Evolutionary conservation across 2,888 invertebrate species (phyloP), one percentile per base, ranked within the genome.

Genomic region (Sturmia bella): DNA sequence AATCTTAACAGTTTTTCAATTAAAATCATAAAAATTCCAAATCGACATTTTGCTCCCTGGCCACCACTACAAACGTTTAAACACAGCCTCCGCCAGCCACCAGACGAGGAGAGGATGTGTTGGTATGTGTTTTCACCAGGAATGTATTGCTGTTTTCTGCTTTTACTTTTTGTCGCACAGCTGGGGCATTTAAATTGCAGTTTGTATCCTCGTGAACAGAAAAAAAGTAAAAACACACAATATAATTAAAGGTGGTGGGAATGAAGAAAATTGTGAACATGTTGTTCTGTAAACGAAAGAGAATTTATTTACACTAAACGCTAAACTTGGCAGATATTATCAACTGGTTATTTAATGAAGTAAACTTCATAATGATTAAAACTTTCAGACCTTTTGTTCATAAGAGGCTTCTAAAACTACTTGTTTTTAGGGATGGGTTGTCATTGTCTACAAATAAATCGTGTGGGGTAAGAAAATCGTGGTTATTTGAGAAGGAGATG

Each of bases 1-100:
- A 80, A 80, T 80, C 80, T 75, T 75, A 66, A 75, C 70, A 45
- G 70, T 80, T 80, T 79, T 80, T 80, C 80, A 80, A 80, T 80
- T 80, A 80, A 80, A 80, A 66, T 70, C 70, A 75, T 76, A 66
- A 75, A 80, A 80, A 80, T 72, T 61, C 59, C 80, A 76, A 74
- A 74, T 63, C 39, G 73, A 74, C 56, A 73, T 56, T 56, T 48
- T 57, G 41, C 63, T 52, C 52, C 43, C 56, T 69, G 69, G 21
- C 48, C 54, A 21, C 1, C 39, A 17, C 43, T 21, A 7, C 19
- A 37, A n/a, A 24, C 19, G 17, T 52, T n/a, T 9, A n/a, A 3
- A 15, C n/a, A n/a, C n/a, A 27, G 13, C 50, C 48, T 39, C 12
- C 21, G 27, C 7, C 2, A n/a, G n/a, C n/a, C n/a, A n/a, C n/a